These are phyloP conservation scores for Antheraea assamensis DNA, from an alignment of 2,888 invertebrate species.

Conservation along the genomic window DNA sequence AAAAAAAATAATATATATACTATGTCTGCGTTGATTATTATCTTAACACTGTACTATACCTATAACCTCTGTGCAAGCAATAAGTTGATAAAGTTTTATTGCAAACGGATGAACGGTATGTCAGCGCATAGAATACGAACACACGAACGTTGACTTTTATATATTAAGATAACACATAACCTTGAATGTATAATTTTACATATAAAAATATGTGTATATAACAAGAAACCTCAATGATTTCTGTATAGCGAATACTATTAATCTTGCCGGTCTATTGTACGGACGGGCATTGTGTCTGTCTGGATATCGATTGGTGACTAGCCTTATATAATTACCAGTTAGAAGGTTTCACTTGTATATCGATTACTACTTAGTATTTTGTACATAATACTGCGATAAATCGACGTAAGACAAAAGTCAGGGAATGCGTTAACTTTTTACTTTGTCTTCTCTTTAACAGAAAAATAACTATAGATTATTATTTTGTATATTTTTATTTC, in stretches of 20 bases:
- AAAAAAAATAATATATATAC: too few relatives aligned
- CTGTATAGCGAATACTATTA: constrained; percentile 32
- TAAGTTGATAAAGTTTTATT: too few relatives aligned
- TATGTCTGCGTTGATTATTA: too few relatives aligned
- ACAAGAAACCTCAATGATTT: constrained; percentile 21
- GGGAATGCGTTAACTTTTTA: not conserved
- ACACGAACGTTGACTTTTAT: not conserved
- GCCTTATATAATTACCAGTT: constrained; percentile 11
- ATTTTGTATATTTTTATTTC: too few relatives aligned
- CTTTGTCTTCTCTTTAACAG: not conserved
- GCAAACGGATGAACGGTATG: too few relatives aligned
- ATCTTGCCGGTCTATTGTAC: constrained; percentile 35
- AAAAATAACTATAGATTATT: not conserved
- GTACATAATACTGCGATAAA: not conserved
- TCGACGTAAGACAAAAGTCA: not conserved
- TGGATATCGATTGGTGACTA: constrained; percentile 25
- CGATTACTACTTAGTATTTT: not conserved
- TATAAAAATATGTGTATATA: constrained; percentile 16
- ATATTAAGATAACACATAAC: not conserved
- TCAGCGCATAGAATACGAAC: too few relatives aligned
- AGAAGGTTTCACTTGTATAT: not conserved
- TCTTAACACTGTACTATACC: too few relatives aligned
- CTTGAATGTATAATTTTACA: constrained; percentile 1
- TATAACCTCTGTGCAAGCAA: too few relatives aligned
- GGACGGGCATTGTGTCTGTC: constrained; percentile 26